Conservation (phyloP, 2,797 vertebrate species). For the Orestias chungarensis region DNA sequence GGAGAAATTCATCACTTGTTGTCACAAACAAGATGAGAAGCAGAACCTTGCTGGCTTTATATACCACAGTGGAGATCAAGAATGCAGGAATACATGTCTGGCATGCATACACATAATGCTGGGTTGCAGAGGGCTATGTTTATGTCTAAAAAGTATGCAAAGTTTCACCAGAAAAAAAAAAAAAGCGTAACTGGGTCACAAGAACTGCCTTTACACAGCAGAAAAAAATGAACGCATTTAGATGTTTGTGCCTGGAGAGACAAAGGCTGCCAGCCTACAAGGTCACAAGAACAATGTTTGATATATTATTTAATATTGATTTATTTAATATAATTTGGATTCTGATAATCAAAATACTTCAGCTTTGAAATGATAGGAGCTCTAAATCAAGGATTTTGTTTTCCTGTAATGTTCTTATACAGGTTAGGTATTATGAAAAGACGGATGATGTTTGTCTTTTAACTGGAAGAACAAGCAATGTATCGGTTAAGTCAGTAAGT, state of each 20-base stretch:
- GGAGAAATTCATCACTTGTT: slow-evolving; percentile 17
- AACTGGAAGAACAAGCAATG: neutral
- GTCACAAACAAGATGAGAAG: slow-evolving; percentile 8
- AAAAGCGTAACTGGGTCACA: neutral
- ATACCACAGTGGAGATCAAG: neutral
- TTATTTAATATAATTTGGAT: no score
- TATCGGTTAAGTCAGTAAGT: neutral
- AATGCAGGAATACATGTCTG: neutral
- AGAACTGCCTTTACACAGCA: neutral
- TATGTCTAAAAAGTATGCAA: no score
- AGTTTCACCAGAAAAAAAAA: slow-evolving; percentile 4
- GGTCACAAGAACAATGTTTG: neutral
- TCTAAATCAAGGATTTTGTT: neutral
- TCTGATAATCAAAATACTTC: neutral
- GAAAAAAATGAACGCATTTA: neutral
- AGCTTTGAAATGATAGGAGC: neutral
- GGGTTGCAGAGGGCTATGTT: neutral
- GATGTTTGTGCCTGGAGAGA: neutral
- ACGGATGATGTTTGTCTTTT: neutral
- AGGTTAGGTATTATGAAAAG: neutral
- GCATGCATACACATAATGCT: neutral
- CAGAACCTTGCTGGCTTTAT: neutral
- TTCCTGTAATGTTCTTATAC: neutral
- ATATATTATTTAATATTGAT: neutral
- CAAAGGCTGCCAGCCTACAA: neutral